Base-by-base conservation (phyloP, 2,888 invertebrate species). In the Synanthedon myopaeformis region DNA sequence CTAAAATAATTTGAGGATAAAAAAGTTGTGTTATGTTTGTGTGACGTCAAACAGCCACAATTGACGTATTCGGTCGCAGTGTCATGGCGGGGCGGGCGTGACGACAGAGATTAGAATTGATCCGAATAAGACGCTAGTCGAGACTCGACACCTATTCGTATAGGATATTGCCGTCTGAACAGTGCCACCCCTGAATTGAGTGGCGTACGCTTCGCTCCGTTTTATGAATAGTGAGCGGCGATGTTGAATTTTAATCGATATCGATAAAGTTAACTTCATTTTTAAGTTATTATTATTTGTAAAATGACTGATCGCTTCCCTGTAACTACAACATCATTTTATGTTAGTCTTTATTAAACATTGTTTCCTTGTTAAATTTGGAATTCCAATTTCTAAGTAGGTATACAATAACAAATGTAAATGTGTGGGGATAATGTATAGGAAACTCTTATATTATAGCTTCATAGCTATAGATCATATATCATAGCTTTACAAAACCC, bases 81-180 rank as follows among this genome's bases (percentile, higher is more conserved):
- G 49, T 49, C 49, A 49, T 64, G 63, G 58, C 62, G 60, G 61
- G 64, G 59, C 60, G 63, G 66, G 70, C 71, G 69, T 75, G 75
- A 76, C 76, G 76, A 68, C 70, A 71, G 65, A 74, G 78, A 77
- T 79, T 77, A 77, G 70, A 73, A 79, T 78, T 79, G 79, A 79
- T 79, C 79, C 75, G 65, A 72, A 61, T 68, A 75, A 74, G 71
- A 70, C 72, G 70, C 66, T 65, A 60, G 60, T 56, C 61, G 59
- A 53, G 49, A 55, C 57, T 67, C 70, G 70, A 73, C 77, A 75
- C 74, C 72, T 74, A 76, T 70, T 74, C 69, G 73, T 75, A 67
- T 68, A 74, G 72, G 69, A 72, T 74, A 77, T 74, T 75, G 69
- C 70, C 67, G 76, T 75, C 76, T 76, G 74, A 79, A 72, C 72